phyloP scores from a whole-genome alignment of 2,113 vertebrate species.

The Pteronura brasiliensis region DNA sequence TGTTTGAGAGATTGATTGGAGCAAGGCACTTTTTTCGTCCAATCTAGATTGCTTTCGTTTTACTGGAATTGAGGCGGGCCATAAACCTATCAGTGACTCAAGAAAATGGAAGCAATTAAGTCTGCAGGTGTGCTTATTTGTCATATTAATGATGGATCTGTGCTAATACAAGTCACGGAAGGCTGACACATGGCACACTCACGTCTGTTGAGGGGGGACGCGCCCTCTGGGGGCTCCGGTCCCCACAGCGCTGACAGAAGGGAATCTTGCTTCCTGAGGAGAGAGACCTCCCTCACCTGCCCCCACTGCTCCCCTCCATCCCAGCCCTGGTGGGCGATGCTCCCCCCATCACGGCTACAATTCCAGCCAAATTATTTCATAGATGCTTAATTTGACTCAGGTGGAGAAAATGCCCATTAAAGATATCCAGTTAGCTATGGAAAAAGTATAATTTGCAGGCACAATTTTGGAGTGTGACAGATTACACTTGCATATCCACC shows the following conservation, averaged over 20 bases:
- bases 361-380: not conserved
- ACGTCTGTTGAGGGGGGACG: not conserved
- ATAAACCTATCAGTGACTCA: slow-evolving; percentile 79
- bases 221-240: not conserved
- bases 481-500: not conserved
- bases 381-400: not conserved
- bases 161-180: slow-evolving; percentile 75
- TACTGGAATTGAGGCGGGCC: slow-evolving; percentile 78
- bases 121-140: slow-evolving; percentile 82
- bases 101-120: slow-evolving; percentile 84
- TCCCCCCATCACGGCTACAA: no score
- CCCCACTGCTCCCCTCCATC: accelerated
- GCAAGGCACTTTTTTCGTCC: slow-evolving; percentile 71
- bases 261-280: not conserved
- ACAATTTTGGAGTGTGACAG: not conserved
- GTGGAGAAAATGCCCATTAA: not conserved
- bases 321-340: not conserved
- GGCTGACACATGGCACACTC: not conserved
- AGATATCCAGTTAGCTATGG: not conserved
- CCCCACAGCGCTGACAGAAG: not conserved
- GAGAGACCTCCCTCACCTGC: not conserved
- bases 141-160: slow-evolving; percentile 80
- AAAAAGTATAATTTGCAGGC: not conserved
- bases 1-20: slow-evolving; percentile 68
- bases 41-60: slow-evolving; percentile 81